Conservation (phyloP, 2,888 invertebrate species). For the Drosophila fulvimacula region DNA sequence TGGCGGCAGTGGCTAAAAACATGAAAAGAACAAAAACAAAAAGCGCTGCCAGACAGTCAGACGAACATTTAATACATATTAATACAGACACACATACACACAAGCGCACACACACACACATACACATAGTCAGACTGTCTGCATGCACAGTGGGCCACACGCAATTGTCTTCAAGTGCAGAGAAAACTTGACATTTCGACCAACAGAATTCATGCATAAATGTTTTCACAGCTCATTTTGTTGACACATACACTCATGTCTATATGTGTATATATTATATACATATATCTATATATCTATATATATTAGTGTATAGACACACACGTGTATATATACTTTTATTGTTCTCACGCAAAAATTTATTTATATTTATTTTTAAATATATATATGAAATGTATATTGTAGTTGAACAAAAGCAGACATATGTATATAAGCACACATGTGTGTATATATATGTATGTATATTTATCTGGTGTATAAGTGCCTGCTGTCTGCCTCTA, state of each 20-base stretch:
- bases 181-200: conserved; percentile 65
- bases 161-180: conserved; percentile 65
- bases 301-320: conserved; percentile 5
- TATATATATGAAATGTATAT: conserved; percentile 56
- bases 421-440: conserved; percentile 29
- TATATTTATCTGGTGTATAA: conserved; percentile 53
- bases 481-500: conserved; percentile 64
- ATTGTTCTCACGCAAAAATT: conserved; percentile 72
- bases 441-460: conserved; percentile 6
- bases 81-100: conserved; percentile 27
- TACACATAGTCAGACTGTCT: conserved; percentile 19
- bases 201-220: conserved; percentile 31
- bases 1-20: conserved; percentile 45
- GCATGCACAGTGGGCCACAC: conserved; percentile 67
- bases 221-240: conserved; percentile 45
- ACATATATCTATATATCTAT: not conserved
- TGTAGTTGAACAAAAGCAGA: conserved; percentile 59
- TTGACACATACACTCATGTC: conserved; percentile 39
- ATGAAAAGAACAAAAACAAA: conserved; percentile 53
- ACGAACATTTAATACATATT: conserved; percentile 52
- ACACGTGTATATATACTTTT: conserved; percentile 49
- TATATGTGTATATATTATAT: conserved; percentile 6
- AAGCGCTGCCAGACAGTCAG: conserved; percentile 69
- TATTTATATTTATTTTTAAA: conserved; percentile 77
- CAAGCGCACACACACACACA: not conserved